phyloP scores from a whole-genome alignment of 2,113 vertebrate species.

The Cavia porcellus region DNA sequence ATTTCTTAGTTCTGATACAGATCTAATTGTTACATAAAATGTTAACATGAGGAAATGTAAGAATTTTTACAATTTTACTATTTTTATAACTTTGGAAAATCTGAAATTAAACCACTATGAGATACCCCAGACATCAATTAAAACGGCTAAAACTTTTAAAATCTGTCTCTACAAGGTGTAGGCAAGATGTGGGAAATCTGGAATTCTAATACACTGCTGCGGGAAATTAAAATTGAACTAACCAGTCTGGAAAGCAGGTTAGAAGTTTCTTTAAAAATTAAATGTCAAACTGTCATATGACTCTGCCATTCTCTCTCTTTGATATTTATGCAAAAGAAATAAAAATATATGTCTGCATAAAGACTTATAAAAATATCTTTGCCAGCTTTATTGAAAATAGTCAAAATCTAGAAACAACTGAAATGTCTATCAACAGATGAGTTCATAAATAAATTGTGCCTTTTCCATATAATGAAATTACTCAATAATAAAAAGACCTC shows the following conservation, averaged over 20 bases:
- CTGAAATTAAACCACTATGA: background rate
- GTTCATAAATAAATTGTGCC: background rate
- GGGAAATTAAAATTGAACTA: conserved; percentile 1
- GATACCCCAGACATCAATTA: background rate
- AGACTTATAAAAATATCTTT: background rate
- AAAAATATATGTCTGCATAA: background rate
- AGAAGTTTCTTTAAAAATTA: background rate
- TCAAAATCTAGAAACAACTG: conserved; percentile 9
- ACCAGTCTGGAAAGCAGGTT: background rate
- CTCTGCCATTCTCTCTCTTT: background rate
- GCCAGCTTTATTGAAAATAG: background rate
- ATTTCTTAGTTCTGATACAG: background rate
- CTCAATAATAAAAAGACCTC: background rate
- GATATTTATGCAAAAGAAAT: background rate
- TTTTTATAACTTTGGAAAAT: background rate
- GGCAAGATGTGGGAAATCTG: background rate
- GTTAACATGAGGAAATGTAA: background rate
- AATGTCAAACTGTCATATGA: background rate
- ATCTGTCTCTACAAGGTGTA: background rate
- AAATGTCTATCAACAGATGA: conserved; percentile 18
- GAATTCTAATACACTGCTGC: background rate
- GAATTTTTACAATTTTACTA: background rate
- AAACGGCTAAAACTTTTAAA: background rate
- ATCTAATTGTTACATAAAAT: background rate
- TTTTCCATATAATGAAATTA: background rate